Percentiles rank a stretch among this genome's conserved stretches.
phyloP scores from a whole-genome alignment of 2,888 invertebrate species.

The Cosmia pyralina region DNA sequence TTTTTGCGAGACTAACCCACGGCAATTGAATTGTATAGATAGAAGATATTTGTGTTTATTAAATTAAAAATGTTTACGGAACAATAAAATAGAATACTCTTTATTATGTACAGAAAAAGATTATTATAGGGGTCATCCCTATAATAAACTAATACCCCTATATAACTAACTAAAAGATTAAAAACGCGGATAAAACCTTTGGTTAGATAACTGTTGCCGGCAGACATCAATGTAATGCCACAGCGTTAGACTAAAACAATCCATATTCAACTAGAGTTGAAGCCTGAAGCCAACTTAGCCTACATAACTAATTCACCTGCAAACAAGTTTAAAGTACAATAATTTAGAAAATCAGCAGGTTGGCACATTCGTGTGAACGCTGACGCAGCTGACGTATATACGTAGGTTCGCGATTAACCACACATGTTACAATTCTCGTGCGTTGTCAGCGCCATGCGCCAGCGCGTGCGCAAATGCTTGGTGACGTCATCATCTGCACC shows the following conservation, averaged over 20 bases:
- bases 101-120: neutral
- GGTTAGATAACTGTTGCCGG: neutral
- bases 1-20: too few relatives aligned
- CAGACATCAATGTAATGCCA: neutral
- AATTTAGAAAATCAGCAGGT: conserved; percentile 2
- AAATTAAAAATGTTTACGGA: neutral
- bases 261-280: neutral
- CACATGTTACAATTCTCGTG: conserved; percentile 44
- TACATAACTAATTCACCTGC: conserved; percentile 9
- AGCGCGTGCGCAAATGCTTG: conserved; percentile 44
- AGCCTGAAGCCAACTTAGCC: neutral
- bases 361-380: conserved; percentile 13
- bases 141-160: too few relatives aligned
- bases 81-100: neutral
- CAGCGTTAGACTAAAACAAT: neutral
- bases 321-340: conserved; percentile 26
- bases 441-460: conserved; percentile 43
- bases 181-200: neutral
- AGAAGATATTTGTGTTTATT: neutral
- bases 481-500: conserved; percentile 47
- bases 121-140: too few relatives aligned
- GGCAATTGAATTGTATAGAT: too few relatives aligned
- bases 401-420: conserved; percentile 32
- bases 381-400: conserved; percentile 26
- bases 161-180: too few relatives aligned